Percentiles rank a stretch among this genome's conserved stretches.
These are phyloP conservation scores for Steatocranus sp. DNA, from an alignment of 2,797 vertebrate genomes.

Conservation along the genomic window DNA sequence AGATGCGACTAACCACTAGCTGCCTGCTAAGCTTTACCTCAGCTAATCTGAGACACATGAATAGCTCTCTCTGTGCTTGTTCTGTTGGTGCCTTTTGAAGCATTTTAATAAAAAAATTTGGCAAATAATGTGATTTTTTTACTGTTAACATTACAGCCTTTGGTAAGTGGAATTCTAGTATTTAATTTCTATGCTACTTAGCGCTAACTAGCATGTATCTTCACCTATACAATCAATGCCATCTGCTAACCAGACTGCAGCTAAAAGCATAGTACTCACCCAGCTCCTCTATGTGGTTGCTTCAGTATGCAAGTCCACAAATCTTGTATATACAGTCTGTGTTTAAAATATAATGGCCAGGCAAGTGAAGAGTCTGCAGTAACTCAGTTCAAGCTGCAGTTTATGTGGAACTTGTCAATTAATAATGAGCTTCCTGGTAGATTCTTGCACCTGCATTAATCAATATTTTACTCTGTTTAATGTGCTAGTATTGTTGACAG, in stretches of 20 bases:
- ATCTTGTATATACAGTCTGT: not conserved
- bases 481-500: not conserved
- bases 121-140: not conserved
- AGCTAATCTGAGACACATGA: not conserved
- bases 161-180: not conserved
- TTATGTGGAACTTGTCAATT: not conserved
- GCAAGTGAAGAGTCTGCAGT: not conserved
- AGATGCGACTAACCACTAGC: not conserved
- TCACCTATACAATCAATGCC: not conserved
- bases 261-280: not conserved
- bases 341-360: not conserved
- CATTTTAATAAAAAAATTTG: not conserved
- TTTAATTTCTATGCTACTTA: not conserved
- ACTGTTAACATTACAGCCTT: not conserved
- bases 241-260: not conserved
- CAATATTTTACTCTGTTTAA: not conserved
- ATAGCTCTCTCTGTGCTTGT: not conserved
- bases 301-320: not conserved
- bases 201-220: not conserved
- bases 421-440: not conserved
- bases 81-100: not conserved
- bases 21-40: not conserved
- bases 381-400: not conserved
- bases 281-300: not conserved
- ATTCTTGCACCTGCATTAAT: not conserved